Conservation (phyloP, 1,140 invertebrate species). For the Bradynema listronoti region DNA sequence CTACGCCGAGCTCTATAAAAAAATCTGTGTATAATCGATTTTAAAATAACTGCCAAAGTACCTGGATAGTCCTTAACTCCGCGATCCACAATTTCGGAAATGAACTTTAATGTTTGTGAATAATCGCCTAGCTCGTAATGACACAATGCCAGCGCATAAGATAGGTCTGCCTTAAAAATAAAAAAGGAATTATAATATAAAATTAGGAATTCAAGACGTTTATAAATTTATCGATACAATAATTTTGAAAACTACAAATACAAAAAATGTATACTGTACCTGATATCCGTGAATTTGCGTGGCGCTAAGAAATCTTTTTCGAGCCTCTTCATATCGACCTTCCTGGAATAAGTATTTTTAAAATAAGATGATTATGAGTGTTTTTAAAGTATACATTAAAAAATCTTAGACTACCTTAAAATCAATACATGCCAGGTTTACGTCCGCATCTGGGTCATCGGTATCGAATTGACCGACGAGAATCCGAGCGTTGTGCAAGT, state of each 20-base stretch:
- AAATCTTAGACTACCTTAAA: slow-evolving; percentile 70
- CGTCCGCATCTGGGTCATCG: slow-evolving; percentile 84
- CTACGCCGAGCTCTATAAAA: slow-evolving; percentile 77
- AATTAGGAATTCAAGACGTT: background rate
- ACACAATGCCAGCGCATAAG: slow-evolving; percentile 90
- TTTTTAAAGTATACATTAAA: background rate
- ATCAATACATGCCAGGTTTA: slow-evolving; percentile 89
- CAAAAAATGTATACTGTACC: slow-evolving; percentile 12
- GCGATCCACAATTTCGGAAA: slow-evolving; percentile 87
- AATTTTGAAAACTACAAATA: too few species aligned
- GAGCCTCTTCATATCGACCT: slow-evolving; percentile 78
- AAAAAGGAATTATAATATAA: background rate
- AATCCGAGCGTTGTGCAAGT: slow-evolving; percentile 78
- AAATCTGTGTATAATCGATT: background rate
- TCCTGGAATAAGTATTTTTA: slow-evolving; percentile 63
- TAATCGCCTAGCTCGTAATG: slow-evolving; percentile 91
- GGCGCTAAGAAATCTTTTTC: slow-evolving; percentile 81
- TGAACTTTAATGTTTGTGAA: slow-evolving; percentile 68
- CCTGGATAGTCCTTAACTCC: slow-evolving; percentile 89
- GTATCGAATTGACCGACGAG: slow-evolving; percentile 79
- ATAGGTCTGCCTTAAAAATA: slow-evolving; percentile 68
- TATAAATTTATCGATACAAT: too few species aligned
- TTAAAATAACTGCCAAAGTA: slow-evolving; percentile 24
- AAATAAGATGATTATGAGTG: too few species aligned
- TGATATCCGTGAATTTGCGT: slow-evolving; percentile 79